Evolutionary conservation across 2,888 invertebrate species (phyloP).

Genomic region (Drosophila siamana): DNA sequence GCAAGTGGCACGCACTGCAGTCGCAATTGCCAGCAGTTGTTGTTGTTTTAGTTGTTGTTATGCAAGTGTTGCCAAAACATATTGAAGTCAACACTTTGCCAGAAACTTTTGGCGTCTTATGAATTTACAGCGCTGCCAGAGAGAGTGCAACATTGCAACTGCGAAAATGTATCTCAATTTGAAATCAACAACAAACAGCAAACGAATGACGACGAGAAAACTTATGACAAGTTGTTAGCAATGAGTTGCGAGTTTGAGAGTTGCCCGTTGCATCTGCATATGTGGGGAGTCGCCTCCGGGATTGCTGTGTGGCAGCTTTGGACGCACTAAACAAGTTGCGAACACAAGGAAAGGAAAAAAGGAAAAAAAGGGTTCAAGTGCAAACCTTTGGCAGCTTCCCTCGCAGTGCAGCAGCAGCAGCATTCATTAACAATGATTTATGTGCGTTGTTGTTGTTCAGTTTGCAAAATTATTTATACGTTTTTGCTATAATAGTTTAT

Average conservation of each 20-base stretch:
- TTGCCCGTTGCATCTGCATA: conserved; percentile 31
- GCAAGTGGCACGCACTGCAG: conserved; percentile 64
- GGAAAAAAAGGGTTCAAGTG: conserved; percentile 33
- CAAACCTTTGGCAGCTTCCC: conserved; percentile 47
- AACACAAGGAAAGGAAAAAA: no score
- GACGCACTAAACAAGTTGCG: conserved; percentile 41
- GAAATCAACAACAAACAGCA: conserved; percentile 43
- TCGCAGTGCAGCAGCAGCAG: no score
- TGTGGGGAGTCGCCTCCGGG: conserved; percentile 1
- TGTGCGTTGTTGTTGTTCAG: conserved; percentile 49
- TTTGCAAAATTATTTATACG: conserved; percentile 63
- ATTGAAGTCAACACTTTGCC: conserved; percentile 68
- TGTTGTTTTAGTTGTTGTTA: conserved; percentile 48
- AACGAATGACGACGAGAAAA: conserved; percentile 31
- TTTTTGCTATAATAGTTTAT: conserved; percentile 54
- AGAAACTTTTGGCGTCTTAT: conserved; percentile 57
- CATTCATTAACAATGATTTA: conserved; percentile 79
- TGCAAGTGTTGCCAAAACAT: conserved; percentile 76
- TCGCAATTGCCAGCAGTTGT: conserved; percentile 8
- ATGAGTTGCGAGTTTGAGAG: conserved; percentile 16
- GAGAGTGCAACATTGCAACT: conserved; percentile 15
- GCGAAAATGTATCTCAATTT: conserved; percentile 47
- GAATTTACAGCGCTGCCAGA: conserved; percentile 41
- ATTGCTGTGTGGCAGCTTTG: conserved; percentile 18
- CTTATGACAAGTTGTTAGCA: conserved; percentile 47